Conservation (phyloP, 2,888 invertebrate genomes). For the Uropetala carovei region DNA sequence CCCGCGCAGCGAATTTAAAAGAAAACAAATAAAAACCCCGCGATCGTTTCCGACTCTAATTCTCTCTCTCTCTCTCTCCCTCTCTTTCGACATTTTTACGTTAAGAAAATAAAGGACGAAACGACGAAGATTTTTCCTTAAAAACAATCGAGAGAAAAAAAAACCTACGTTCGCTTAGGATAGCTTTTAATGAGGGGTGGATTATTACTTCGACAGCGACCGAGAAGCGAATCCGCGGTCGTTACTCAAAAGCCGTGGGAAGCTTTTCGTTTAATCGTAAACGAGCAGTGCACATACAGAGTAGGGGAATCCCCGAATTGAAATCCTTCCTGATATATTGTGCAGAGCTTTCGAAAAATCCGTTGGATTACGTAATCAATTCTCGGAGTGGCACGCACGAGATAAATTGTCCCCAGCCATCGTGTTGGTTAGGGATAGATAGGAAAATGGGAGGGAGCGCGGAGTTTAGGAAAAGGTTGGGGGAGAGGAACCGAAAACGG, state of each 20-base stretch:
- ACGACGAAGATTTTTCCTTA: neutral
- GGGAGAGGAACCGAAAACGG: neutral
- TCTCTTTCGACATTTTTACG: neutral
- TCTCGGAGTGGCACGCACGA: constrained; percentile 37
- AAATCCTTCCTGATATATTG: constrained; percentile 45
- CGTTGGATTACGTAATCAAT: constrained; percentile 45
- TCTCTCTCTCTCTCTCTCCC: neutral
- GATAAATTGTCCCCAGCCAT: constrained; percentile 22
- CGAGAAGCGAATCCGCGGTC: neutral
- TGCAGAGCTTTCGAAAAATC: constrained; percentile 40
- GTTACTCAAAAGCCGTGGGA: neutral
- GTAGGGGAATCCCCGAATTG: neutral
- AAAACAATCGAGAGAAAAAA: neutral
- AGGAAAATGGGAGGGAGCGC: neutral
- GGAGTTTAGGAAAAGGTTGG: neutral
- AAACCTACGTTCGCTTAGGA: neutral
- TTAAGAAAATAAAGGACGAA: neutral
- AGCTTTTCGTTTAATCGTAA: constrained; percentile 22
- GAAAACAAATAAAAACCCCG: neutral
- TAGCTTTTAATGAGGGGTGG: neutral
- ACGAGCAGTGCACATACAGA: constrained; percentile 34
- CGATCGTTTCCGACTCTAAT: neutral
- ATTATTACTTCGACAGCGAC: neutral
- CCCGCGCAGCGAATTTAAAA: neutral
- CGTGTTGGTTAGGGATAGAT: constrained; percentile 12